Base-by-base conservation (phyloP, 2,797 vertebrate genomes). In the Helostoma temminkii region DNA sequence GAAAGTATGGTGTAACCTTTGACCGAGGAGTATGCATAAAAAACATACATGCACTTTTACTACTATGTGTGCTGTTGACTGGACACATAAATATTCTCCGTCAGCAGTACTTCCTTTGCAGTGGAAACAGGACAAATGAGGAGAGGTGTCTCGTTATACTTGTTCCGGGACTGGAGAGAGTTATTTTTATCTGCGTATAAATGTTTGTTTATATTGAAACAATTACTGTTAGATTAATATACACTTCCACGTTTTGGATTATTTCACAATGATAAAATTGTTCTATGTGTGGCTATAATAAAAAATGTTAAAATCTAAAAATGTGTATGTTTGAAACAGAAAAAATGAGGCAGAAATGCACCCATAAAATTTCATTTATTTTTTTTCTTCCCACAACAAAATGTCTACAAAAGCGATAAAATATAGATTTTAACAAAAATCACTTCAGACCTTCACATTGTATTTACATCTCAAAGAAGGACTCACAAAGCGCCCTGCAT, bases 371-470 rank as follows among this genome's bases (percentile, higher is more conserved):
- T 93, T 94, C 76, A 93, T 96, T 94, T 95, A 93, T 93, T 94
- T 93, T 95, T 34, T 95, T 95, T 95, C 89, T 90, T 94, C 93
- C 94, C 95, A 93, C 94, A 96, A 93, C 96, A 95, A 97, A 95
- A 93, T 90, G 71, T 97, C 93, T 98, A 97, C 95, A 98, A 98
- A 98, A 96, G 96, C 94, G 91, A 94, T 97, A 97, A 97, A 97
- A 98, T 94, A 94, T 94, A 94, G 93, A 93, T 91, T 95, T 95
- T 93, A 94, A 98, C 95, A 96, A 97, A 96, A 95, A 95, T 95
- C 94, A 96, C 95, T 95, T 93, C 91, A 94, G 94, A 94, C 90
- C 88, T 96, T 96, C 93, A 93, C 94, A 90, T 94, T 91, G 89
- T 96, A 97, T 97, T 81, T 97, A 97, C 96, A 97, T 93, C 86